These are phyloP conservation scores for Gonocerus acuteangulatus DNA, from an alignment of 2,888 invertebrate genomes.

Conservation along the genomic window DNA sequence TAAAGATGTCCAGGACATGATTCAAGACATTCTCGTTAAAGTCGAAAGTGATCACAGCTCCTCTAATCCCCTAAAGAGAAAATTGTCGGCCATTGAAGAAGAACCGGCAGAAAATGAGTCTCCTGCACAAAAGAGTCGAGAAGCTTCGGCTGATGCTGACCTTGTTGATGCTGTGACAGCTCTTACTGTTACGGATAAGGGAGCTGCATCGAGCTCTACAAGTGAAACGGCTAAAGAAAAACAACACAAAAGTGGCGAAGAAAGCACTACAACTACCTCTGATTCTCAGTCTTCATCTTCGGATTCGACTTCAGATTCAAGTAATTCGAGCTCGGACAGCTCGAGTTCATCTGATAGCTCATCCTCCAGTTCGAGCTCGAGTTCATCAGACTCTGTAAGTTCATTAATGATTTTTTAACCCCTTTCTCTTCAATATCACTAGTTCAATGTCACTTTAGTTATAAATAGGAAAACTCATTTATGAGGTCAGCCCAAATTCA, in stretches of 20 bases:
- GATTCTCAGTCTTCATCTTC: constrained; percentile 16
- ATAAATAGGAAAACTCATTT: no score
- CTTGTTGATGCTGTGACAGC: not conserved
- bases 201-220: constrained; percentile 3
- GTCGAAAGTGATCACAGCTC: constrained; percentile 19
- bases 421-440: no score
- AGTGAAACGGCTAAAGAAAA: constrained; percentile 3
- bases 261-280: not conserved
- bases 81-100: constrained; percentile 3
- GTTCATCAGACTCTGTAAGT: constrained; percentile 18
- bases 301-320: constrained; percentile 16
- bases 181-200: not conserved
- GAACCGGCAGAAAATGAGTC: constrained; percentile 1
- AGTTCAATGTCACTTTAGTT: no score
- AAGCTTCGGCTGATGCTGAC: not conserved
- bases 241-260: constrained; percentile 10
- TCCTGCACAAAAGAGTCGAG: not conserved
- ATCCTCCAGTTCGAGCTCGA: constrained; percentile 27
- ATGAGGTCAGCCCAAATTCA: no score
- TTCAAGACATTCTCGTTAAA: constrained; percentile 15
- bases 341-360: constrained; percentile 29
- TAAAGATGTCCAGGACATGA: constrained; percentile 17
- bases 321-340: constrained; percentile 14
- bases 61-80: constrained; percentile 16
- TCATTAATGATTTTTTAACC: no score